Evolutionary conservation across 2,888 invertebrate genomes (phyloP).

Genomic region (Mylabris sibirica): DNA sequence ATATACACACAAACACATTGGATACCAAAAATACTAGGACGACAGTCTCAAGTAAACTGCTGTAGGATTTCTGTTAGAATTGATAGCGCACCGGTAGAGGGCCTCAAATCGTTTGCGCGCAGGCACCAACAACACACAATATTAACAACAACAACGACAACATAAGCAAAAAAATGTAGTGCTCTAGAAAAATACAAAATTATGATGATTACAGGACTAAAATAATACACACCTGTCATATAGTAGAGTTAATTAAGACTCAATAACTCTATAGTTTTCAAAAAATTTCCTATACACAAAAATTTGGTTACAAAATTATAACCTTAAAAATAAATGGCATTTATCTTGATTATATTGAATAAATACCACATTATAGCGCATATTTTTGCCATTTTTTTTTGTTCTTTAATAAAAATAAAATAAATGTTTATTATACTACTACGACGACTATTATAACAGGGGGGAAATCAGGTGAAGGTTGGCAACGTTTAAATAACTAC

Average conservation of each 20-base stretch:
- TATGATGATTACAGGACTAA: neutral
- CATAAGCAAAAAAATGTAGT: slow-evolving; percentile 8
- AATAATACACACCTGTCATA: neutral
- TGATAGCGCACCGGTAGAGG: slow-evolving; percentile 26
- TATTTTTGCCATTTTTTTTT: slow-evolving; percentile 24
- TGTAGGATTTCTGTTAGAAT: slow-evolving; percentile 22
- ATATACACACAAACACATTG: neutral
- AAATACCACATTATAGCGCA: slow-evolving; percentile 35
- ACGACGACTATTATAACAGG: neutral
- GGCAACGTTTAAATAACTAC: slow-evolving; percentile 39
- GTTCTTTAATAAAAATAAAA: neutral
- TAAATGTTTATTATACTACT: neutral
- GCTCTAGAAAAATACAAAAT: slow-evolving; percentile 15
- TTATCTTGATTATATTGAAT: neutral
- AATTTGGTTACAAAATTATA: neutral
- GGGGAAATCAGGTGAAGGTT: slow-evolving; percentile 49
- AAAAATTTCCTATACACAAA: neutral
- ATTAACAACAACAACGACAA: neutral
- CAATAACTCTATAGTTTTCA: neutral
- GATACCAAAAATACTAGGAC: slow-evolving; percentile 12
- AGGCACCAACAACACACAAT: neutral
- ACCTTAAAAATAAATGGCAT: neutral
- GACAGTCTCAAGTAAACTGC: slow-evolving; percentile 41
- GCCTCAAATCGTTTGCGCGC: slow-evolving; percentile 16
- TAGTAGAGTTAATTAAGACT: neutral